These are phyloP conservation scores for Thrips palmi DNA, from an alignment of 1,140 invertebrate genomes.

Conservation along the genomic window DNA sequence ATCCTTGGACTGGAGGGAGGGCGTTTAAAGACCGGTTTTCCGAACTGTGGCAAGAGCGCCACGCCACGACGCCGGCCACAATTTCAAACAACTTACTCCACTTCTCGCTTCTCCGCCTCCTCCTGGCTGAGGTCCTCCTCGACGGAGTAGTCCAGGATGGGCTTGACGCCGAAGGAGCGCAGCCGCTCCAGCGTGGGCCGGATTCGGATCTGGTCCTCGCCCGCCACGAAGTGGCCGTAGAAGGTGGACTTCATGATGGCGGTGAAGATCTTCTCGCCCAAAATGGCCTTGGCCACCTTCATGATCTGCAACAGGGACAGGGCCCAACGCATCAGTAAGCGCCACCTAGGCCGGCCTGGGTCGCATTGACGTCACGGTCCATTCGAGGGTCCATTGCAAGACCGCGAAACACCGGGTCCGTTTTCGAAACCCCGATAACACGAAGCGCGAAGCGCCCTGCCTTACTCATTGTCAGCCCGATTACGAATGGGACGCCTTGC, in stretches of 20 bases:
- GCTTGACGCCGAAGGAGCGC: constrained; percentile 89
- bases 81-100: constrained; percentile 47
- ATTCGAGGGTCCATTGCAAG: too few species aligned
- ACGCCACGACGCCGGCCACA: too few species aligned
- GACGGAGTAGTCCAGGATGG: constrained; percentile 95
- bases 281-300: constrained; percentile 55
- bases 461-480: too few species aligned
- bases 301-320: constrained; percentile 54
- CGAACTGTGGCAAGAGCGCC: too few species aligned
- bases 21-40: too few species aligned
- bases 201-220: constrained; percentile 76
- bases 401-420: too few species aligned
- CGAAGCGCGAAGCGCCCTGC: too few species aligned
- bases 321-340: not conserved
- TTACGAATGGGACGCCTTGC: too few species aligned
- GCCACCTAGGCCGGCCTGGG: not conserved
- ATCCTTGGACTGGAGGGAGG: too few species aligned
- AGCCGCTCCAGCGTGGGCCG: constrained; percentile 66
- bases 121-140: constrained; percentile 91
- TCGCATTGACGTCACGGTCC: not conserved
- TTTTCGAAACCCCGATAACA: too few species aligned
- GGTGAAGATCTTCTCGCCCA: constrained; percentile 74
- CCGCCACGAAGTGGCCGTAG: constrained; percentile 97
- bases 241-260: constrained; percentile 85
- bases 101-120: constrained; percentile 74